phyloP scores from a whole-genome alignment of 2,113 vertebrate genomes.

The Tinamus guttatus region DNA sequence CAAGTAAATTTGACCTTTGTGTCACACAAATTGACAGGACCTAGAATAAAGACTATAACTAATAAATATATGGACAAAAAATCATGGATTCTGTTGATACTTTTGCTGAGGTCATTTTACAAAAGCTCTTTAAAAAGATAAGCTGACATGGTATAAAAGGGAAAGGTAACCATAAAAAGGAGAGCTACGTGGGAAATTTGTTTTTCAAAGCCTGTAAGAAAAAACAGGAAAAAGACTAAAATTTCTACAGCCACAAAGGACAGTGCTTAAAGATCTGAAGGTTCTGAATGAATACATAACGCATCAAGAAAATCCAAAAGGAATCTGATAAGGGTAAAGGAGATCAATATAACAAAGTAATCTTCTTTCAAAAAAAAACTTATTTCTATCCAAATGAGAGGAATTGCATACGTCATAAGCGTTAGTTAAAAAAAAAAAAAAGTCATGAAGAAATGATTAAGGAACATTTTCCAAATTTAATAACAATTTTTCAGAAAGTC shows the following conservation, averaged over 20 bases:
- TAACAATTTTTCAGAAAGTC: neutral
- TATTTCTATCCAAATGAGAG: neutral
- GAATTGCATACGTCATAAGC: neutral
- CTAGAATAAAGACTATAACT: neutral
- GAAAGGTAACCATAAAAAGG: neutral
- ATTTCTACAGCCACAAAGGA: neutral
- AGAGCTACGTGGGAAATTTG: neutral
- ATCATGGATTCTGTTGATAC: neutral
- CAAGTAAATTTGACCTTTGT: neutral
- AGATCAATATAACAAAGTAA: neutral
- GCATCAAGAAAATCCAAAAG: neutral
- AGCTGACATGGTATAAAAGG: neutral
- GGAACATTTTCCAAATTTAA: neutral
- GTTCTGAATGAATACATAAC: neutral
- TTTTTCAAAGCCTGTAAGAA: neutral
- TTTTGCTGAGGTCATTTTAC: neutral
- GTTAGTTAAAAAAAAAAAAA: neutral
- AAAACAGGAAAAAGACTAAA: neutral
- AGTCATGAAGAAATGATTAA: neutral
- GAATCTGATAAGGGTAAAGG: neutral
- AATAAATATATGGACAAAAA: neutral
- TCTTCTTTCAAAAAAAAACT: neutral
- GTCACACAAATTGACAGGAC: neutral
- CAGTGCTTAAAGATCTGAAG: neutral
- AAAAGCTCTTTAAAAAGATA: neutral